A percentile compares a stretch with the other conserved stretches of the same genome.
These are phyloP conservation scores for Cyanoramphus novaezelandiae DNA, from an alignment of 2,113 vertebrate genomes.

Conservation along the genomic window DNA sequence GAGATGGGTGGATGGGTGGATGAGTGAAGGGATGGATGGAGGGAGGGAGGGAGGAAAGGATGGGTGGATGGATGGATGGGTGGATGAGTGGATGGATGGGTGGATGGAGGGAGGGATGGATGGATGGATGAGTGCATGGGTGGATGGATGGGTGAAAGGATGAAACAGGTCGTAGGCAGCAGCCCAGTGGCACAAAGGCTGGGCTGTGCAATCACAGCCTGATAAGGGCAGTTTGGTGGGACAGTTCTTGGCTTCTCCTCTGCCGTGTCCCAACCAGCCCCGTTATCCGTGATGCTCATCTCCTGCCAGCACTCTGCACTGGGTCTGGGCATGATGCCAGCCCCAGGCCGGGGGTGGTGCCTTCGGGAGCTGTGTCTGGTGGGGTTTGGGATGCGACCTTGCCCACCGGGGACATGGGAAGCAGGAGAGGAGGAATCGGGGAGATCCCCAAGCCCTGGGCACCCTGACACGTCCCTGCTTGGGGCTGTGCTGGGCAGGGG, in stretches of 20 bases:
- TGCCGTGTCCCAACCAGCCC: accelerated
- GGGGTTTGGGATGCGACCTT: neutral
- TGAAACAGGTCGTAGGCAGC: neutral
- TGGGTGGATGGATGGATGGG: no score
- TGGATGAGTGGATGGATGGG: neutral
- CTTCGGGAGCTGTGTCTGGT: neutral
- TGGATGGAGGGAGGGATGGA: neutral
- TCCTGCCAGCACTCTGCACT: neutral
- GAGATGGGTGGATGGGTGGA: neutral
- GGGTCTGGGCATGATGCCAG: neutral
- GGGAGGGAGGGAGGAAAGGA: no score
- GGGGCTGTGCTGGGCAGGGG: neutral
- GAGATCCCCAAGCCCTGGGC: neutral
- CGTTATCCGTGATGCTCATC: accelerated
- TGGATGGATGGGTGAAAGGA: neutral
- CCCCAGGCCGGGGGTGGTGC: no score
- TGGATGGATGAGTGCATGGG: neutral
- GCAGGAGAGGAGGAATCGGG: neutral
- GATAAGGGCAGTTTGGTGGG: neutral
- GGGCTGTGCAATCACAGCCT: accelerated
- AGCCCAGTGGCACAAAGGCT: accelerated
- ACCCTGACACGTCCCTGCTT: accelerated
- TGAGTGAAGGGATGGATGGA: no score
- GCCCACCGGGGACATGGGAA: accelerated
- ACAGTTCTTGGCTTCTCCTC: neutral